Evolutionary conservation across 1,140 invertebrate genomes (phyloP).

Genomic region (Rhopalosiphum maidis): DNA sequence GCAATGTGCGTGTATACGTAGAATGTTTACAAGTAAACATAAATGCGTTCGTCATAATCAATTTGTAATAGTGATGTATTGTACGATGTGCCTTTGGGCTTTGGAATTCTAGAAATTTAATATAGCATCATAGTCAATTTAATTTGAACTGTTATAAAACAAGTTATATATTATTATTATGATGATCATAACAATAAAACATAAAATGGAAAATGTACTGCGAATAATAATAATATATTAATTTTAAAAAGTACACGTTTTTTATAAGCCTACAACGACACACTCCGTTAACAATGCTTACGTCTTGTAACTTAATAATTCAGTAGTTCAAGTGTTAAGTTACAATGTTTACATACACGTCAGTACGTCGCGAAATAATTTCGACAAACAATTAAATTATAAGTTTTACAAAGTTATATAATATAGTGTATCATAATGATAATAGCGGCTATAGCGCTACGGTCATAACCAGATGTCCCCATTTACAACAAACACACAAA

Average conservation of each 20-base stretch:
- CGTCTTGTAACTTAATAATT: neutral
- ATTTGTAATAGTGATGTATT: neutral
- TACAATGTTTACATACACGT: neutral
- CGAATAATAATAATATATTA: too few species aligned
- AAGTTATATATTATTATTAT: neutral
- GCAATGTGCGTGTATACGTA: too few species aligned
- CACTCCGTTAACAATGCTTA: too few species aligned
- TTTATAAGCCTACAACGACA: neutral
- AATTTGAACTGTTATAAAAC: neutral
- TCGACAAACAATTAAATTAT: constrained; percentile 3
- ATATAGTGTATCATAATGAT: neutral
- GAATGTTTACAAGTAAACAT: too few species aligned
- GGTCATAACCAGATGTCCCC: neutral
- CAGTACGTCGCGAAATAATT: neutral
- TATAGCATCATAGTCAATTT: neutral
- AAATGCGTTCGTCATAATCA: neutral
- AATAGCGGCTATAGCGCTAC: neutral
- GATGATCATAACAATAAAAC: neutral
- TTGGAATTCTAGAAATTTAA: neutral
- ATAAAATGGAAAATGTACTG: neutral
- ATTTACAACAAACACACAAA: neutral
- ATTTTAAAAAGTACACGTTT: neutral
- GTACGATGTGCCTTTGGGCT: neutral
- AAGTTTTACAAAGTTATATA: constrained; percentile 1
- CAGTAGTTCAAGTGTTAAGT: neutral